Evolutionary conservation across 2,797 vertebrate species (phyloP).

Genomic region (Amblyopsis hoosieri): DNA sequence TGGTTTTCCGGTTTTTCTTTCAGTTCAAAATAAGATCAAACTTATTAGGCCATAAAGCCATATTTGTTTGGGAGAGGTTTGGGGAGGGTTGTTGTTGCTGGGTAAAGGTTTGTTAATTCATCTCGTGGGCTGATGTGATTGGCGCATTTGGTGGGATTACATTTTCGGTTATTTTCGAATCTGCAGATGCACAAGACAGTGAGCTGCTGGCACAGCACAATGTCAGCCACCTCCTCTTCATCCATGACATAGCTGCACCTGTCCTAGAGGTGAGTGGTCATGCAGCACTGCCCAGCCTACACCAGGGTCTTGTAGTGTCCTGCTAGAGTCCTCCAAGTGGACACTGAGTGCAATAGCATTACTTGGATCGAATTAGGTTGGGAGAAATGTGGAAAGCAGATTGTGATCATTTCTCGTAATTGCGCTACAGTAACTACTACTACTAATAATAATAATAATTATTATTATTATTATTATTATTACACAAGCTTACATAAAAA

Average conservation of each 20-base stretch:
- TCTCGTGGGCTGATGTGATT: neutral
- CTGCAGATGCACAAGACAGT: constrained; percentile 84
- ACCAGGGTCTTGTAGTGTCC: neutral
- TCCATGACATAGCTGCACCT: constrained; percentile 90
- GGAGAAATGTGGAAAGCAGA: neutral
- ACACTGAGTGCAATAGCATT: neutral
- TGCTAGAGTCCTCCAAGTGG: neutral
- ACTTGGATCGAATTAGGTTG: neutral
- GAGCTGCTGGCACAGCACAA: constrained; percentile 81
- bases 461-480: no score
- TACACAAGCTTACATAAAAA: no score
- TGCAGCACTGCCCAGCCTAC: neutral
- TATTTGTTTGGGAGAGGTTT: constrained; percentile 63
- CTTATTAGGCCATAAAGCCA: constrained; percentile 56
- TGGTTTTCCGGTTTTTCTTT: constrained; percentile 87
- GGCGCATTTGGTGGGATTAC: constrained; percentile 33
- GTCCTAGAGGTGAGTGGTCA: constrained; percentile 86
- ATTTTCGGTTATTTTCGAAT: constrained; percentile 18
- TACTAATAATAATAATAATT: no score
- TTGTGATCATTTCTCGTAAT: neutral
- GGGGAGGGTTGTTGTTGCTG: constrained; percentile 51
- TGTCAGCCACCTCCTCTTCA: constrained; percentile 89
- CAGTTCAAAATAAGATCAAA: constrained; percentile 77
- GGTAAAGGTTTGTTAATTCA: constrained; percentile 59
- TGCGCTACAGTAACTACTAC: neutral